These are phyloP conservation scores for Zapus hudsonius DNA, from an alignment of 2,113 vertebrate genomes.

Conservation along the genomic window DNA sequence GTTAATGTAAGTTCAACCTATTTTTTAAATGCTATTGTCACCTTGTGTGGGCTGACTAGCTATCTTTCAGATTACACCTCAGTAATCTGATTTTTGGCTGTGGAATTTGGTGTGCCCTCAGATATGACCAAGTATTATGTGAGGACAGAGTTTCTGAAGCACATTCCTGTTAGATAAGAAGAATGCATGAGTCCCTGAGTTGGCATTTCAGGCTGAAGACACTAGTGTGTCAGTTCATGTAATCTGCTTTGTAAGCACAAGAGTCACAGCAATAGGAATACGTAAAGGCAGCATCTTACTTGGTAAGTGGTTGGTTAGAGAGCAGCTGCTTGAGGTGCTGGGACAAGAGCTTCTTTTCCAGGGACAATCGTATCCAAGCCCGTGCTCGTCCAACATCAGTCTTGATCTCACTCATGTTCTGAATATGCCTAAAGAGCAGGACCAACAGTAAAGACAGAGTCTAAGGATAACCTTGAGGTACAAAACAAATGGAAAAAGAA, in stretches of 20 bases:
- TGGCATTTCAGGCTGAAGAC: neutral
- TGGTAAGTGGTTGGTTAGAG: conserved; percentile 90
- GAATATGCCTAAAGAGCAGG: conserved; percentile 90
- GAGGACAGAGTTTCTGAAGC: neutral
- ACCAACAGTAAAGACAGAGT: conserved; percentile 23
- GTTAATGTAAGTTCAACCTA: neutral
- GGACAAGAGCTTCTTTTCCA: conserved; percentile 98
- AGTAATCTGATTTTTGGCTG: neutral
- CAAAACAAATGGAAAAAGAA: neutral
- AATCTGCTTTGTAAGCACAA: neutral
- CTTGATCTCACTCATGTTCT: conserved; percentile 96
- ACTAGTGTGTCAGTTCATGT: neutral
- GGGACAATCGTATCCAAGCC: conserved; percentile 96
- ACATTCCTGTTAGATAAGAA: neutral
- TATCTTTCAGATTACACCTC: neutral
- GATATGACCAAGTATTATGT: neutral
- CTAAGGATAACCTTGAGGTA: neutral
- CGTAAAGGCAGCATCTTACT: conserved; percentile 83
- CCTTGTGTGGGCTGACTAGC: neutral
- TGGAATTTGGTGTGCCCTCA: neutral
- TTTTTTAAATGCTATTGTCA: conserved; percentile 10
- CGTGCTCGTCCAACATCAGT: conserved; percentile 95
- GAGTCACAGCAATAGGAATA: neutral
- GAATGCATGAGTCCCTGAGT: neutral
- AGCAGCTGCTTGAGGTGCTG: conserved; percentile 97